Evolutionary conservation across 2,113 vertebrate genomes (phyloP), one percentile per base, ranked within the genome.

Genomic region (Leptosomus discolor): DNA sequence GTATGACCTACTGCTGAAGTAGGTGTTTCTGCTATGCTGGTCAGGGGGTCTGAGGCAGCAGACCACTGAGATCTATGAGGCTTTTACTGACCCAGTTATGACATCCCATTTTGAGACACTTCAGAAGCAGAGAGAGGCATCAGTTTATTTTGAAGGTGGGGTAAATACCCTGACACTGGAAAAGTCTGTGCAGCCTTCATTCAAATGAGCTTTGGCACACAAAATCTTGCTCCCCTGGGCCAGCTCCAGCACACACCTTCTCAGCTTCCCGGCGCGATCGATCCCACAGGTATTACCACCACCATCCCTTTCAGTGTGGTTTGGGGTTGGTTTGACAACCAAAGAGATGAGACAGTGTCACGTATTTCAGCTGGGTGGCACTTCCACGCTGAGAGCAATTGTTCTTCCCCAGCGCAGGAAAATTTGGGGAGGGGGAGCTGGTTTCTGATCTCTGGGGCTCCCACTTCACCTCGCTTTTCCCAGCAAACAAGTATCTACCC

Each of bases 191-290:
- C 58, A 27, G 0, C n/a, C 48, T 80, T 73, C 50, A 58, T 50
- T 37, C 68, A 50, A 34, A 24, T 2, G 6, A 68, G 45, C 43
- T 50, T 77, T 64, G 22, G 46, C 26, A 67, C 30, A 61, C 21
- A 58, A 76, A 51, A 39, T 27, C 15, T 63, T 51, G 30, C 11
- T 63, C 16, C 26, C 9, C 26, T 27, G 9, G 29, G n/a, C 61
- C 85, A 90, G 29, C 34, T 60, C 36, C 54, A 48, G 39, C 1
- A 1, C 41, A 65, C 19, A 53, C 7, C 18, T 80, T 39, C 54
- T 57, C 56, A 50, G 24, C 10, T 54, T 8, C 60, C n/a, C 6
- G 0, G 34, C 46, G 48, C 2, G 1, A 75, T 20, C 0, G 0
- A 50, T 23, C 51, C 37, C 3, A 0, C 16, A 53, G 53, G 30